Base-by-base conservation (phyloP, 92 coral and sea anemone species). In the Umimayanthus kanabou region DNA sequence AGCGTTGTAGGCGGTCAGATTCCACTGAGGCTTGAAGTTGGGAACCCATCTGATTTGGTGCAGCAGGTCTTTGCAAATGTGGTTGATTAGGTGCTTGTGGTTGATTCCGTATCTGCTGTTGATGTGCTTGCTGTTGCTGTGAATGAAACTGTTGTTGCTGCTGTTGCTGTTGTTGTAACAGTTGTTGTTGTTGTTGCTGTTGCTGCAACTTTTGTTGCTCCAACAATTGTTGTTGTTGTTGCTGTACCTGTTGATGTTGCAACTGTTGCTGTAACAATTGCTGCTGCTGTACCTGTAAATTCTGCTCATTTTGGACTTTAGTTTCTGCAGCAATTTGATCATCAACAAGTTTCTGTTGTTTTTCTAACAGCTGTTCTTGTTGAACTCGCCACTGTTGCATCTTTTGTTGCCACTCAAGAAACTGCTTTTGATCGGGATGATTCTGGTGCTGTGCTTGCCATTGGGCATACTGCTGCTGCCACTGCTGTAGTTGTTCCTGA, bases 371-470 rank as follows among this genome's bases (percentile, higher is more conserved):
- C 76, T 89, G 93, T 81, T 94, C 94, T 26, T 90, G 94, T 29
- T 92, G 94, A 47, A 88, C 90, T 28, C 91, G 93, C 96, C 96
- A 96, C 22, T 88, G 93, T 22, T 93, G 90, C 92, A 96, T 94
- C 73, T 91, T 95, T 37, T 92, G 88, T 77, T 96, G 98, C 92
- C 96, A 96, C 73, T 96, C 96, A 39, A 93, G 99, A 74, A 93
- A 96, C 87, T 95, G 94, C 78, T 93, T 93, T 90, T 96, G 98
- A 90, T 96, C 98, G 0, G 99, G 99, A 69, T 96, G 99, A 66
- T 93, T 92, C 71, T 96, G 96, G 57, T 95, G 98, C 67, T 95
- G 95, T 20, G 95, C 94, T 64, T 93, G 94, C 99, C 99, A 96
- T 85, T 96, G 92, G 14, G 88, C 91, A 86, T 95, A 96, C 85